Conservation (phyloP, 2,797 vertebrate species). For the Sciurus vulgaris region DNA sequence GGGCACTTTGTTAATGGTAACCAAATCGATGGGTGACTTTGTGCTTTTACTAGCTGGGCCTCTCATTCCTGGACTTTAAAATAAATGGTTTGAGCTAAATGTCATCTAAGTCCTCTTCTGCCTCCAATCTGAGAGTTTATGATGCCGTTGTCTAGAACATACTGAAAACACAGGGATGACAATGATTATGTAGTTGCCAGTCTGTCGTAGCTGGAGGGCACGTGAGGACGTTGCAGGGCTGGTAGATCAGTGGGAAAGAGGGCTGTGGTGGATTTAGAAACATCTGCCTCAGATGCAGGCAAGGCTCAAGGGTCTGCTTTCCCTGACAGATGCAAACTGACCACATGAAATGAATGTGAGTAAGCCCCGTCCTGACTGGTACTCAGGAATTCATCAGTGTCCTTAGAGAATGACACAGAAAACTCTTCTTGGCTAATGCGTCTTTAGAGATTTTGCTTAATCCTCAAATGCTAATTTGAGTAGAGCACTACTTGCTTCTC, state of each 20-base stretch:
- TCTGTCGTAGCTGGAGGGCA: not conserved
- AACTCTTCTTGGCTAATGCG: conserved; percentile 53
- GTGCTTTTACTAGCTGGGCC: not conserved
- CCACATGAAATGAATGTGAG: not conserved
- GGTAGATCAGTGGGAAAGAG: conserved; percentile 27
- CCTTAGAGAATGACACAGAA: conserved; percentile 59
- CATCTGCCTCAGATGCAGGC: not conserved
- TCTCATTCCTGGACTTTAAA: conserved; percentile 25
- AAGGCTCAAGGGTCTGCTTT: not conserved
- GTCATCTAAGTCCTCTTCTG: not conserved
- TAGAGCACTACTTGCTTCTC: conserved; percentile 90
- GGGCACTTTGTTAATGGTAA: not conserved
- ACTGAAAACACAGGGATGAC: not conserved
- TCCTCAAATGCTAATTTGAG: conserved; percentile 90
- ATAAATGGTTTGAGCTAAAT: not conserved
- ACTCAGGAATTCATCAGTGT: not conserved
- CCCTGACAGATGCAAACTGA: not conserved
- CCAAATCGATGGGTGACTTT: not conserved
- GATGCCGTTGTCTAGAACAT: not conserved
- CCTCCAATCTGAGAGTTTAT: not conserved
- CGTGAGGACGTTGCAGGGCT: not conserved
- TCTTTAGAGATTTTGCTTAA: conserved; percentile 73
- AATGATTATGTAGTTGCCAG: not conserved
- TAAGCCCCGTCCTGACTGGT: not conserved
- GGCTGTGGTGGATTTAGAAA: not conserved